These are phyloP conservation scores for Hydrolagus affinis DNA, from an alignment of 2,113 vertebrate species.

Conservation along the genomic window DNA sequence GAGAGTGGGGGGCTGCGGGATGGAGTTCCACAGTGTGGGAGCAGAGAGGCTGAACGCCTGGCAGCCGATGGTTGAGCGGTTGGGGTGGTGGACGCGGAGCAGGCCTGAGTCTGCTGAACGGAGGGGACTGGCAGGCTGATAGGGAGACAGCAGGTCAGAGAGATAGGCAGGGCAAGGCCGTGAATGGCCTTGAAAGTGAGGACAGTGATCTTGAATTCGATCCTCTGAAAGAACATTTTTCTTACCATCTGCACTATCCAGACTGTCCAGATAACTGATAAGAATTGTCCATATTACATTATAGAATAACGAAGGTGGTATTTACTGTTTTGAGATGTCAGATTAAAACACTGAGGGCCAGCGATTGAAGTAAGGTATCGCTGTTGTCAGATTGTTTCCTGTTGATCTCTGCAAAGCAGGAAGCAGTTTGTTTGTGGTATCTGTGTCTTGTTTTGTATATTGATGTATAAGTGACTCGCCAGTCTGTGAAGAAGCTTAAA, in stretches of 20 bases:
- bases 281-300: neutral
- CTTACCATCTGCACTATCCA: neutral
- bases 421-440: slow-evolving; percentile 24
- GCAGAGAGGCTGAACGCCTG: neutral
- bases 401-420: neutral
- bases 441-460: slow-evolving; percentile 7
- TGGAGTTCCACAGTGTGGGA: too few relatives aligned
- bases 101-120: too few relatives aligned
- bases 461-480: neutral
- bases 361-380: too few relatives aligned
- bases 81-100: too few relatives aligned
- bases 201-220: too few relatives aligned
- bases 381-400: slow-evolving; percentile 25
- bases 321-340: neutral
- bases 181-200: too few relatives aligned
- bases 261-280: neutral
- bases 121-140: too few relatives aligned
- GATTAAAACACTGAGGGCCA: neutral
- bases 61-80: neutral
- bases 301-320: neutral
- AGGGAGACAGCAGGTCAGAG: too few relatives aligned
- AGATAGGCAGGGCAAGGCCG: too few relatives aligned
- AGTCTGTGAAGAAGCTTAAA: neutral
- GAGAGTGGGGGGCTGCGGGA: too few relatives aligned
- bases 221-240: neutral